Conservation (phyloP, 2,113 vertebrate genomes). For the Castor canadensis region DNA sequence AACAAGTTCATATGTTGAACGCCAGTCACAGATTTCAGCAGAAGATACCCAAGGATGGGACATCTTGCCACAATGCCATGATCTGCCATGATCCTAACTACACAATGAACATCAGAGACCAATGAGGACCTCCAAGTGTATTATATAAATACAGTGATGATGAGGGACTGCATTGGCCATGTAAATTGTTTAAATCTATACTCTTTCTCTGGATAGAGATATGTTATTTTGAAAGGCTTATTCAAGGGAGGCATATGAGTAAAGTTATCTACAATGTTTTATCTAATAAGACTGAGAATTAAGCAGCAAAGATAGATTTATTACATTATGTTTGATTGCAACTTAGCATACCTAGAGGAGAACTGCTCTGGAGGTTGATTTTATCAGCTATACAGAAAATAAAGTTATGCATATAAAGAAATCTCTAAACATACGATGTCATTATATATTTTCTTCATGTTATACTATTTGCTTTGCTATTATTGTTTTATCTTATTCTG, state of each 20-base stretch:
- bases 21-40: neutral
- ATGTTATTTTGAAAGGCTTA: neutral
- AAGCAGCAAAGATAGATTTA: neutral
- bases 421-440: neutral
- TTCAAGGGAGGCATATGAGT: neutral
- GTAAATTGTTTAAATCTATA: neutral
- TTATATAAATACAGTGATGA: neutral
- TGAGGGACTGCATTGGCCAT: neutral
- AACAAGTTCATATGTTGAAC: neutral
- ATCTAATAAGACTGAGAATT: neutral
- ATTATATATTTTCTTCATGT: neutral
- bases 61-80: neutral
- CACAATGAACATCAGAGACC: neutral
- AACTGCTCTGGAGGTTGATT: neutral
- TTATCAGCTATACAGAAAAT: neutral
- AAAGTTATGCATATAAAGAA: neutral
- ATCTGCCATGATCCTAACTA: neutral
- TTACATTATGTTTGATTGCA: neutral
- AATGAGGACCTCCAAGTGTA: neutral
- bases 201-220: neutral
- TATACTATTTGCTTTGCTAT: neutral
- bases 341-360: neutral
- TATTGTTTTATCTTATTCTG: neutral
- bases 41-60: neutral
- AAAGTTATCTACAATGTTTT: neutral